Base-by-base conservation (phyloP, 2,888 invertebrate genomes). In the Apocheima hispidaria region DNA sequence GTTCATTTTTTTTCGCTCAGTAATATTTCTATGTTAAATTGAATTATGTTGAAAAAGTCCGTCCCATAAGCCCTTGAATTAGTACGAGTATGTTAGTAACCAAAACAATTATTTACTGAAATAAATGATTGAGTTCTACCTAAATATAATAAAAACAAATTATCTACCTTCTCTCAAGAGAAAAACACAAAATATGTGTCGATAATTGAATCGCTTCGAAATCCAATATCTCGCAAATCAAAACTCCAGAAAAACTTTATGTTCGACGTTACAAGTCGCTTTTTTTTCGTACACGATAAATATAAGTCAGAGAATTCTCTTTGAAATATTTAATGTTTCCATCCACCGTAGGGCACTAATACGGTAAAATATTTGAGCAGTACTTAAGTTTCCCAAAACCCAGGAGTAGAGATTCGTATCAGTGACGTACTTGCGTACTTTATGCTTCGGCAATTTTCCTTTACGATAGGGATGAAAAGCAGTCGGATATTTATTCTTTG, bases 211-310 rank as follows among this genome's bases (percentile, higher is more conserved):
- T 64, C 66, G 35, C 56, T 54, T 48, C 54, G 54, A 68, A 65
- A 70, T 66, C 69, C 68, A 70, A 68, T 69, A 69, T 68, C 67
- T 59, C 68, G 64, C 65, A 68, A 66, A 66, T 70, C 66, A 65
- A 60, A 70, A 65, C 56, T 66, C 63, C 35, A 57, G 61, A 62
- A 67, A 66, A 67, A 65, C 56, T 65, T 60, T 60, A 51, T 55
- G 43, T 46, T 63, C 63, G 67, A 62, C 60, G 58, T 69, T 56
- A 38, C 44, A 51, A 53, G 44, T 51, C 43, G 38, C 7, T 26
- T 26, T 62, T 69, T 63, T 66, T 69, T 44, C 57, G 26, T 40
- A 49, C 54, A 49, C 63, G 59, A 69, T 66, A 65, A 61, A 66
- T 66, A 62, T 46, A 44, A 56, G 61, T 44, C 40, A 33, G 49